Percentiles rank a stretch among this genome's conserved stretches.
Evolutionary conservation across 2,113 vertebrate genomes (phyloP).

Genomic region (Phyllostomus hastatus): DNA sequence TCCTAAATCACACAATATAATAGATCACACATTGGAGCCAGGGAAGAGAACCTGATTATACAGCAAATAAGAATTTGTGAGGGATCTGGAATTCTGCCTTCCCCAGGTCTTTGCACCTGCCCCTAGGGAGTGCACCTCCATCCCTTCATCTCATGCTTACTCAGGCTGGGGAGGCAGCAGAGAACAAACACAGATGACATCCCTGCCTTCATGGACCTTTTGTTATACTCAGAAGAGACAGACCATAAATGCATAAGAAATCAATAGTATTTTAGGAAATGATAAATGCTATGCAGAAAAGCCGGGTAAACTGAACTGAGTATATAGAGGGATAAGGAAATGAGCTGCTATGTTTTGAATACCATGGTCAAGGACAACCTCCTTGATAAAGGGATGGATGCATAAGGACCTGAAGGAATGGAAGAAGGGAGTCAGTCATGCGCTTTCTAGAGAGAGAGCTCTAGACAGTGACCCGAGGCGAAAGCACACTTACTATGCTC

Average conservation of each 20-base stretch:
- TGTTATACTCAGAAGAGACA: neutral
- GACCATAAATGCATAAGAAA: neutral
- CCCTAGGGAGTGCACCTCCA: neutral
- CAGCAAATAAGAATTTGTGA: neutral
- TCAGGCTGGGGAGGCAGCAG: neutral
- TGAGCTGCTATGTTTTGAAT: neutral
- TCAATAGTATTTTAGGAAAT: neutral
- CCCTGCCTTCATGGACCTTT: neutral
- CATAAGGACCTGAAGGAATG: no score
- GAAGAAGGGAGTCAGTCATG: neutral
- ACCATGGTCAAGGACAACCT: neutral
- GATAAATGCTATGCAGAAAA: neutral
- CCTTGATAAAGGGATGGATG: neutral
- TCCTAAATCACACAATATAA: neutral
- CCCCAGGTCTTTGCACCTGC: neutral
- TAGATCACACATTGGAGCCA: neutral
- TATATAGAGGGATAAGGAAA: neutral
- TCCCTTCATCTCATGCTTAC: neutral
- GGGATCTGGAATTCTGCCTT: neutral
- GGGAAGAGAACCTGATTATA: neutral
- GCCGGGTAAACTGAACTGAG: neutral
- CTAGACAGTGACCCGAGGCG: neutral
- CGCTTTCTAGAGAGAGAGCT: neutral
- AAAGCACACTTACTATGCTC: neutral
- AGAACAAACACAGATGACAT: neutral